Conservation (phyloP, 2,888 invertebrate species). For the Synanthedon tipuliformis region DNA sequence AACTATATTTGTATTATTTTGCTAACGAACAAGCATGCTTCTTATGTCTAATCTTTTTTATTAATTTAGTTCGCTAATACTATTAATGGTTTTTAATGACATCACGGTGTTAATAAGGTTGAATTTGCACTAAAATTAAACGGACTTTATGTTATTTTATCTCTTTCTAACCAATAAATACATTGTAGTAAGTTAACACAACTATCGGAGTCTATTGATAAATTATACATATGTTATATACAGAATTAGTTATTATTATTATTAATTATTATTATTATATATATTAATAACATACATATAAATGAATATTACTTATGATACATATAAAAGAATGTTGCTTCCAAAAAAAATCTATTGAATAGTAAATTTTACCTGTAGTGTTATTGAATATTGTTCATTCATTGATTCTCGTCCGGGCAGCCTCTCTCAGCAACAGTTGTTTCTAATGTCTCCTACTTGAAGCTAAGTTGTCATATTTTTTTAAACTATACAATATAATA, state of each 20-base stretch:
- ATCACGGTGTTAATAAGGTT: too few relatives aligned
- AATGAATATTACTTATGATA: constrained; percentile 56
- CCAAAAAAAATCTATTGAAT: constrained; percentile 48
- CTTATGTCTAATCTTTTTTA: background rate
- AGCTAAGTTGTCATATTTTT: background rate
- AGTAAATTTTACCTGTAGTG: constrained; percentile 37
- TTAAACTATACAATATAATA: background rate
- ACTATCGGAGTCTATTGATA: constrained; percentile 39
- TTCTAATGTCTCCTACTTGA: background rate
- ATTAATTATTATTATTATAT: constrained; percentile 52
- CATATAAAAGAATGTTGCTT: constrained; percentile 59
- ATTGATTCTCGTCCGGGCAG: background rate
- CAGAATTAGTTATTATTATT: constrained; percentile 51
- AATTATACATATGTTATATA: constrained; percentile 65
- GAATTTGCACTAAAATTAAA: too few relatives aligned
- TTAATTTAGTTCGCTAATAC: too few relatives aligned
- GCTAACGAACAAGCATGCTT: background rate
- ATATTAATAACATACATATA: constrained; percentile 42
- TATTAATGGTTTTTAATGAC: too few relatives aligned
- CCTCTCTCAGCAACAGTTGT: background rate
- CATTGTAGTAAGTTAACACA: constrained; percentile 64
- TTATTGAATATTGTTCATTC: constrained; percentile 3
- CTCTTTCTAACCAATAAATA: background rate
- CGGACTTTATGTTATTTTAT: too few relatives aligned
- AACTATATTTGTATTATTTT: background rate